Base-by-base conservation (phyloP, 2,797 vertebrate genomes). In the Rhinogobio ventralis region DNA sequence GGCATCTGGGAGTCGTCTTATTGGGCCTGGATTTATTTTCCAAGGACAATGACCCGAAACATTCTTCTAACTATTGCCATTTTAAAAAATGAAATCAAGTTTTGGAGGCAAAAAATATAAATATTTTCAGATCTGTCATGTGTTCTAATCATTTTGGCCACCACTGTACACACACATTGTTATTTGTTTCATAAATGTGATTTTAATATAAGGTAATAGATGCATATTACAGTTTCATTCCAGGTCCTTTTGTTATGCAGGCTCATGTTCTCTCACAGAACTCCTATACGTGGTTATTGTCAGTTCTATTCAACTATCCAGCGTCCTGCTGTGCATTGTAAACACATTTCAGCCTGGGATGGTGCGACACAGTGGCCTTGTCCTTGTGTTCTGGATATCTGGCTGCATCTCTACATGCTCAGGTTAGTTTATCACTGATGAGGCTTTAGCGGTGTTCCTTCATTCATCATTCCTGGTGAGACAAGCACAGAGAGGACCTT, bases 351-450 rank as follows among this genome's bases (percentile, higher is more conserved):
- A 74, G 55, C 89, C 88, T 53, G 49, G 11, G 36, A 81, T 15
- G 36, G 2, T 85, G 88, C 79, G 89, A 90, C 89, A 67, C 91
- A 90, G 89, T 92, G 91, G 91, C 92, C 93, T 92, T 88, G 93
- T 94, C 94, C 94, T 94, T 94, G 93, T 76, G 73, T 72, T 80
- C 66, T 85, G 83, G 51, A 39, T 80, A 73, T 73, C 83, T 79
- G 66, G 67, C 55, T 73, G 66, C 90, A 91, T 91, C 88, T 89
- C 92, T 86, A 92, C 93, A 91, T 91, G 91, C 90, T 91, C 73
- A 30, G 87, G 91, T 94, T 86, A 86, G 80, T 94, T 94, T 93
- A 94, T 95, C 93, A 93, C 91, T 92, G 93, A 94, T 92, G 94
- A 92, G 92, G 89, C 86, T 90, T 91, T 46, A 88, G 89, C 89